A percentile compares a stretch with the other conserved stretches of the same genome.
Evolutionary conservation across 2,888 invertebrate species (phyloP).

Genomic region (Sarcophaga caerulescens): DNA sequence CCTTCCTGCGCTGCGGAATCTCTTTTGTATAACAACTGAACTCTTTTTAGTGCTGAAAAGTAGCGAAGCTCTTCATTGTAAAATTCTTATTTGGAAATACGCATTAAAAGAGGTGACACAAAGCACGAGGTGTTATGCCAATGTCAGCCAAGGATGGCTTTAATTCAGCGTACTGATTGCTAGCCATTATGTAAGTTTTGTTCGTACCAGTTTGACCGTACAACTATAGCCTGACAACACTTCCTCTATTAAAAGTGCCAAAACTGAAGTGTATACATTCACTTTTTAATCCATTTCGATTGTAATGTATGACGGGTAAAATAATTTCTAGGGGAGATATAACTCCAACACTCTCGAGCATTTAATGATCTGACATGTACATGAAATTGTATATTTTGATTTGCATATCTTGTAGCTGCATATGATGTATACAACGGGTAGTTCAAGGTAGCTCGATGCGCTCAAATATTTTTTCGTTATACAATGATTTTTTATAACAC

Average conservation of each 20-base stretch:
- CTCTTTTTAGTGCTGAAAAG: slow-evolving; percentile 90
- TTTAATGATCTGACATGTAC: slow-evolving; percentile 92
- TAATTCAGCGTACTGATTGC: slow-evolving; percentile 84
- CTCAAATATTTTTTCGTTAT: no score
- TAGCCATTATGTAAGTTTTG: slow-evolving; percentile 99
- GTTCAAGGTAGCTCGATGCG: no score
- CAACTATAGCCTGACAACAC: slow-evolving; percentile 98
- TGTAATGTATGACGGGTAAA: slow-evolving; percentile 84
- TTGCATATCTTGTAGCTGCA: slow-evolving; percentile 77
- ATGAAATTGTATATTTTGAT: slow-evolving; percentile 93
- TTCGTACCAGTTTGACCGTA: slow-evolving; percentile 96
- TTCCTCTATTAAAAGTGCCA: slow-evolving; percentile 93
- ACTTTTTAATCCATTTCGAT: slow-evolving; percentile 87
- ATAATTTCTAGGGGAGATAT: slow-evolving; percentile 86
- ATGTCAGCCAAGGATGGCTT: slow-evolving; percentile 88
- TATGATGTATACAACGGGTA: slow-evolving; percentile 83
- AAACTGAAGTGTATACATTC: slow-evolving; percentile 94
- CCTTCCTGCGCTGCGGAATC: slow-evolving; percentile 92
- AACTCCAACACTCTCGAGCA: slow-evolving; percentile 86
- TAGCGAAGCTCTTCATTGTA: slow-evolving; percentile 99
- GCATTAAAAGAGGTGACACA: slow-evolving; percentile 94
- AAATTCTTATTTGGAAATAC: slow-evolving; percentile 96
- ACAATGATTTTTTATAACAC: no score
- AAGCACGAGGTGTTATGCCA: slow-evolving; percentile 95
- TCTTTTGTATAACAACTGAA: slow-evolving; percentile 95